Percentiles rank a stretch among this genome's conserved stretches.
Conservation (phyloP, 2,888 invertebrate genomes). For the Cheilosia variabilis region DNA sequence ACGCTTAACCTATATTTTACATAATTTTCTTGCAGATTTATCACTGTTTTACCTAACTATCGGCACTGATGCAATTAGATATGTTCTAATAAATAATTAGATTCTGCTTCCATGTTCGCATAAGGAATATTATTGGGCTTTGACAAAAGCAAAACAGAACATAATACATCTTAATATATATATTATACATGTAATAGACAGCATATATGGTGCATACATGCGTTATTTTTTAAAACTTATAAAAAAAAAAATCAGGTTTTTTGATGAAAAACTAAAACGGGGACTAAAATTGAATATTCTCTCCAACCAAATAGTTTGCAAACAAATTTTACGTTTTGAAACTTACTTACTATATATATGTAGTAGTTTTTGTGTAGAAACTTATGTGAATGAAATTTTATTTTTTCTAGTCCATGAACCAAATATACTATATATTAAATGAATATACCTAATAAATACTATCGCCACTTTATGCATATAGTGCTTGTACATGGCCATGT, state of each 20-base stretch:
- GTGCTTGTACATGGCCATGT: constrained; percentile 41
- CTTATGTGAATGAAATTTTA: constrained; percentile 39
- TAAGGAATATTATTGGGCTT: constrained; percentile 46
- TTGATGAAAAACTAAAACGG: constrained; percentile 14
- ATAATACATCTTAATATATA: constrained; percentile 17
- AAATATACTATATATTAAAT: constrained; percentile 64
- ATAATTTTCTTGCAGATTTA: constrained; percentile 41
- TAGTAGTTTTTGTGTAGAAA: constrained; percentile 16
- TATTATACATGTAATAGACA: constrained; percentile 8
- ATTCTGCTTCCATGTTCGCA: constrained; percentile 65
- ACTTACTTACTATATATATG: constrained; percentile 9
- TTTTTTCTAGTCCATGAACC: constrained; percentile 72
- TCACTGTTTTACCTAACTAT: constrained; percentile 49
- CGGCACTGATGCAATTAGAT: constrained; percentile 62
- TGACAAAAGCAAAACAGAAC: constrained; percentile 17
- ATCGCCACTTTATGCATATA: constrained; percentile 50
- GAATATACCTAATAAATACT: constrained; percentile 45
- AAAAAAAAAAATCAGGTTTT: constrained; percentile 52
- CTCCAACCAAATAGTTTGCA: constrained; percentile 41
- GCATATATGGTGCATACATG: not conserved
- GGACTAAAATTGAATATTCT: constrained; percentile 42
- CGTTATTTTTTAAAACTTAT: constrained; percentile 29
- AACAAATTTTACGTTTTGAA: constrained; percentile 26
- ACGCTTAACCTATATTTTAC: not conserved
- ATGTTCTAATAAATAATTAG: constrained; percentile 38